These are phyloP conservation scores for Halictus quadricinctus DNA, from an alignment of 2,888 invertebrate species.

Conservation along the genomic window DNA sequence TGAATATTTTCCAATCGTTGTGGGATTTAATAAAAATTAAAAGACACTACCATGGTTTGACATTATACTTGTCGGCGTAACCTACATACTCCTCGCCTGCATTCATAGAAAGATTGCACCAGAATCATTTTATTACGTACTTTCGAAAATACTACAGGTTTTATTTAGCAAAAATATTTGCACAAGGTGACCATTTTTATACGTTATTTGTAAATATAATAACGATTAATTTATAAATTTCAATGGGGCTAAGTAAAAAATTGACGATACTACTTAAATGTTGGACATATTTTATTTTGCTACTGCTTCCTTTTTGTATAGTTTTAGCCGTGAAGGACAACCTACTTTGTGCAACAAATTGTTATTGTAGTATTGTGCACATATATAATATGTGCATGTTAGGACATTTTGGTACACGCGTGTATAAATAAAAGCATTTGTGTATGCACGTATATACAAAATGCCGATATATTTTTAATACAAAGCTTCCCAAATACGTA, in stretches of 20 bases:
- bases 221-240: constrained; percentile 23
- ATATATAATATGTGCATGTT: constrained; percentile 33
- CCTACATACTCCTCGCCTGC: background rate
- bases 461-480: constrained; percentile 18
- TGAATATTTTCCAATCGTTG: constrained; percentile 11
- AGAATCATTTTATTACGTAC: background rate
- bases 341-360: constrained; percentile 55
- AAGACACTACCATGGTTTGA: background rate
- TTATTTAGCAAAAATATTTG: constrained; percentile 4
- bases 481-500: constrained; percentile 27
- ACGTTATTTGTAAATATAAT: constrained; percentile 18
- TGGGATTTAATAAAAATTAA: background rate
- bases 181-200: constrained; percentile 28
- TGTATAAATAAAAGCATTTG: constrained; percentile 30
- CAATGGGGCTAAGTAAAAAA: constrained; percentile 40
- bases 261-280: constrained; percentile 76
- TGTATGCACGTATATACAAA: constrained; percentile 34
- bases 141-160: background rate
- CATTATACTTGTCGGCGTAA: background rate
- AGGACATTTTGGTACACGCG: constrained; percentile 24
- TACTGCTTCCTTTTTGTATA: constrained; percentile 18
- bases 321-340: constrained; percentile 42
- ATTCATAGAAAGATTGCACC: background rate
- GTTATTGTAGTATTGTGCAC: constrained; percentile 21
- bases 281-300: constrained; percentile 71